These are phyloP conservation scores for Eupristina koningsbergeri DNA, from an alignment of 1,140 invertebrate species.

Conservation along the genomic window DNA sequence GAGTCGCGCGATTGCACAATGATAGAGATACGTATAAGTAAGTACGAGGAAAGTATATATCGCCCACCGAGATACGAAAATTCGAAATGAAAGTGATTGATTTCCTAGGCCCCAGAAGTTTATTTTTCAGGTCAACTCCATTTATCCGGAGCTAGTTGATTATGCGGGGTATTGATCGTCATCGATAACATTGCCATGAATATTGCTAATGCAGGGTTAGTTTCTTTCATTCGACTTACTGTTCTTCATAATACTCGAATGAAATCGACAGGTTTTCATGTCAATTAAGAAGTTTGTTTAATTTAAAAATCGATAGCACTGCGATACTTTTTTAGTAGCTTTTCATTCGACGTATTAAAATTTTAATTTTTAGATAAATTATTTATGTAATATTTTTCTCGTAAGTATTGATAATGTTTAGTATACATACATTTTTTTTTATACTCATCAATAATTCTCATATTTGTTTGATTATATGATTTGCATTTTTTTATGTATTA, in stretches of 20 bases:
- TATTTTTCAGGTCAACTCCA: not conserved
- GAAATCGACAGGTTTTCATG: not conserved
- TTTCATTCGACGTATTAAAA: too few relatives aligned
- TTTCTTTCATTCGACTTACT: conserved; percentile 45
- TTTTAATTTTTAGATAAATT: too few relatives aligned
- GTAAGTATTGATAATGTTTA: too few relatives aligned
- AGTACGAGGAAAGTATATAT: too few relatives aligned
- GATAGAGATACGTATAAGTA: not conserved
- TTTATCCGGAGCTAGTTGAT: conserved; percentile 31
- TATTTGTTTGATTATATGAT: too few relatives aligned
- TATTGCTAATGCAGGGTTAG: conserved; percentile 26
- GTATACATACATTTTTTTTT: too few relatives aligned
- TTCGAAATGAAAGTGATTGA: conserved; percentile 47
- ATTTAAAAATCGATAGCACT: not conserved
- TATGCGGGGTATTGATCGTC: conserved; percentile 38
- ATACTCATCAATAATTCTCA: too few relatives aligned
- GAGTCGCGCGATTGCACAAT: conserved; percentile 37
- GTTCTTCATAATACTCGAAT: not conserved
- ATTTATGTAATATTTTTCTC: too few relatives aligned
- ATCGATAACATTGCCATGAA: conserved; percentile 45
- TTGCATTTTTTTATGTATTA: too few relatives aligned
- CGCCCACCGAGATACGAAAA: not conserved
- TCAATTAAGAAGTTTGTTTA: not conserved
- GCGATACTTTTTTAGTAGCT: too few relatives aligned
- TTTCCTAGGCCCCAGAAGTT: not conserved